Evolutionary conservation across 2,888 invertebrate genomes (phyloP), one percentile per base, ranked within the genome.

Genomic region (Carpatolechia fugitivella): DNA sequence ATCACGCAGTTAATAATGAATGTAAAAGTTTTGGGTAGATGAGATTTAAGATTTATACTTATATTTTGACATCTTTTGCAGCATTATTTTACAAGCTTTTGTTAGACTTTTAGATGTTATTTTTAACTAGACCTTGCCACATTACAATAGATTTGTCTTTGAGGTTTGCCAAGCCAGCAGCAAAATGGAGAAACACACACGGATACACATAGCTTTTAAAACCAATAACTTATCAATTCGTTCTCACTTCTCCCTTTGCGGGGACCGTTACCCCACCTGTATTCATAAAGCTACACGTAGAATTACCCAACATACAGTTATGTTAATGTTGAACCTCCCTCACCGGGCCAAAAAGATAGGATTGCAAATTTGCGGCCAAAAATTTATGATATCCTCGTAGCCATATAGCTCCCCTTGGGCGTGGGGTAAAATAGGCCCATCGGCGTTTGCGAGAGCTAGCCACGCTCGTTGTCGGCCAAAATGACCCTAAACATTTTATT

Each of bases 401-500:
- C 80, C 77, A 74, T 84, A 80, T 75, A 77, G 74, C 77, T 78
- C 80, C 83, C 84, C 80, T 77, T 71, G 76, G 74, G 76, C 60
- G 70, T 71, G 76, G 79, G 84, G 77, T 75, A 74, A 80, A 89
- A 86, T 85, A 82, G 87, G 86, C 80, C 84, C 81, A 85, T 85
- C 78, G 89, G 83, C 84, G 68, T 86, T 88, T 81, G 78, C 81
- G 78, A 79, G 80, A 80, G 81, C 84, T 83, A 80, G 82, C 82
- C 78, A 68, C 66, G 78, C 82, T 85, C 83, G 84, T 87, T 82
- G 80, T 78, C 78, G 80, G 81, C 74, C 78, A 84, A 79, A 89
- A 89, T 87, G 85, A 84, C 88, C 88, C 85, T 89, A 87, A 88
- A 89, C 88, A 89, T 88, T 90, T 90, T 88, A 87, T 89, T 88